These are phyloP conservation scores for Herpailurus yagouaroundi DNA, from an alignment of 2,113 vertebrate genomes.

Conservation along the genomic window DNA sequence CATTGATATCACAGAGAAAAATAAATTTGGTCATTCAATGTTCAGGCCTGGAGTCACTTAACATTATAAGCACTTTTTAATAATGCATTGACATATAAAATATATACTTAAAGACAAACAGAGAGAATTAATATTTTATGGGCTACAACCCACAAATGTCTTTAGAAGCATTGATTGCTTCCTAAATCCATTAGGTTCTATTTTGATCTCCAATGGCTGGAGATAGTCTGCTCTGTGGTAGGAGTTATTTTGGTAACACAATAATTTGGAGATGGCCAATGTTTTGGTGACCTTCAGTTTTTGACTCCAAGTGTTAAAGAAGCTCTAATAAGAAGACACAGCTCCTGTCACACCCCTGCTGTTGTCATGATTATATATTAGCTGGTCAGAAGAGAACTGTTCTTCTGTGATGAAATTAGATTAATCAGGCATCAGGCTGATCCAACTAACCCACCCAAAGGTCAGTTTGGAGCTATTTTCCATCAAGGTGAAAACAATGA, in stretches of 20 bases:
- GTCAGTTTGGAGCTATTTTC: constrained; percentile 7
- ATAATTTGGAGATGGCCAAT: constrained; percentile 47
- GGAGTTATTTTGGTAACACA: constrained; percentile 74
- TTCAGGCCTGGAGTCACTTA: constrained; percentile 82
- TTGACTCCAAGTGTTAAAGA: neutral
- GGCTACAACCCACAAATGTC: constrained; percentile 83
- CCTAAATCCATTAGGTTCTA: constrained; percentile 86
- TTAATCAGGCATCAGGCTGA: neutral
- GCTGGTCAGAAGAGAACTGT: neutral
- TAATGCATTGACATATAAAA: constrained; percentile 83
- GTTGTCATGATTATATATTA: neutral
- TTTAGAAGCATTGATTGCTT: constrained; percentile 88
- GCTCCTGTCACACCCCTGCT: neutral
- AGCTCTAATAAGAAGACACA: constrained; percentile 5
- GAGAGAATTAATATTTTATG: constrained; percentile 93
- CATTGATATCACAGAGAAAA: constrained; percentile 57
- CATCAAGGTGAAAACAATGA: neutral
- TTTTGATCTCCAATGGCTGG: constrained; percentile 86
- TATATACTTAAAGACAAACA: constrained; percentile 82
- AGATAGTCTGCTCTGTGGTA: constrained; percentile 72
- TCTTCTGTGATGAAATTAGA: constrained; percentile 25
- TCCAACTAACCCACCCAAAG: neutral
- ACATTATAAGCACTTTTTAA: constrained; percentile 80
- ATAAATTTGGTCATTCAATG: constrained; percentile 60
- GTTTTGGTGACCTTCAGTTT: constrained; percentile 58